phyloP scores from a whole-genome alignment of 2,113 vertebrate species.

The Passer domesticus region DNA sequence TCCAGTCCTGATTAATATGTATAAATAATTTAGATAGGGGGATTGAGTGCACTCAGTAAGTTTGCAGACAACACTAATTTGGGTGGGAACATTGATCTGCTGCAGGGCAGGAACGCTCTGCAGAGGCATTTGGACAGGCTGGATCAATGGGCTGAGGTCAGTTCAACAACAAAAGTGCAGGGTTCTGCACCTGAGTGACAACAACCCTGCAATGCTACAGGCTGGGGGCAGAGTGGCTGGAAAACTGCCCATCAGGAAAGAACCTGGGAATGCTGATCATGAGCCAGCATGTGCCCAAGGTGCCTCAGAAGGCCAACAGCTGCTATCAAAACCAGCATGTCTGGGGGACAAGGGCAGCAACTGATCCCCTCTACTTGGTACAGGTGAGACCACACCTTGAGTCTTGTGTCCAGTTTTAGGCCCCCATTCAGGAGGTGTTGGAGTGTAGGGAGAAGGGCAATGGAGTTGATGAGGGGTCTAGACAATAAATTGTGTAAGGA shows the following conservation, averaged over 20 bases:
- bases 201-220: neutral
- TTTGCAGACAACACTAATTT: neutral
- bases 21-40: neutral
- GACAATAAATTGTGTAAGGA: neutral
- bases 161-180: neutral
- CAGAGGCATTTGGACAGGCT: neutral
- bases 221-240: neutral
- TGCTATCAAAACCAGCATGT: neutral
- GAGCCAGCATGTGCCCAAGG: fast-evolving
- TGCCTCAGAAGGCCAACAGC: neutral
- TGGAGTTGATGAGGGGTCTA: neutral
- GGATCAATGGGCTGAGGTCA: neutral
- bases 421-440: too few species aligned
- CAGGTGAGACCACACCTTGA: neutral
- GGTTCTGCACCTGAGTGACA: neutral
- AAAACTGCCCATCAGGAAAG: neutral
- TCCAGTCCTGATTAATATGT: neutral
- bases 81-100: neutral
- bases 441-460: neutral
- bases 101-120: neutral
- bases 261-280: too few species aligned
- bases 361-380: too few species aligned
- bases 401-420: neutral
- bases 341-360: neutral
- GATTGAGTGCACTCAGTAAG: fast-evolving